Evolutionary conservation across 2,113 vertebrate genomes (phyloP), one percentile per base, ranked within the genome.

Genomic region (Albula goreensis): DNA sequence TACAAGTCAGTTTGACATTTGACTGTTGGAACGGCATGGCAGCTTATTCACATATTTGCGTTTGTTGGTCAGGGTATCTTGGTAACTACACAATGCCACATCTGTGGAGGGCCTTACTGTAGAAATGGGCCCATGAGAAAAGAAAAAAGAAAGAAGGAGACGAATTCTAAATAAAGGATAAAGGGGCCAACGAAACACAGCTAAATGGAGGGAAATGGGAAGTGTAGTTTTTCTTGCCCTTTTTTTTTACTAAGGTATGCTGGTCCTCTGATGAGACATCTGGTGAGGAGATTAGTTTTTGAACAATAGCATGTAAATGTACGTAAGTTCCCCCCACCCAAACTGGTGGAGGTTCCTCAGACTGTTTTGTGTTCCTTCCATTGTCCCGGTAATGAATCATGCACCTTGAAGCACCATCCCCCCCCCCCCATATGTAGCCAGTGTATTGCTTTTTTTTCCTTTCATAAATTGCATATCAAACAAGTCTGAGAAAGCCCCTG

Each of bases 41-140:
- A 92, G 92, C 89, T 93, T 89, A 86, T 85, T 85, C 85, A 13
- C 91, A 94, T 95, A 85, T 86, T 94, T 92, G 86, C 50, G 49
- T 84, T 90, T 92, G 90, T 92, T 87, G n/a, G 74, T 5, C 17
- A 17, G 87, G 12, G 93, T 93, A 89, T 90, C 94, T 92, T 94
- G 87, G 94, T 89, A 92, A 95, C 93, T 70, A 87, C 85, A 88
- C 89, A 90, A 88, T 89, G 87, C 83, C 9, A 83, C 88, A 78
- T 89, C 89, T 88, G 85, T 80, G 8, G 81, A 86, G 83, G 82
- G 85, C 84, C 85, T 86, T 88, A 92, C 90, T 66, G 92, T 92
- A 92, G 88, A 87, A 88, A 86, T 2, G 48, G 60, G 82, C 19
- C 25, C n/a, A 82, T n/a, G 31, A 6, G 63, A 83, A 66, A 86